These are phyloP conservation scores for Pseudopipra pipra DNA, from an alignment of 2,113 vertebrate genomes.

Conservation along the genomic window DNA sequence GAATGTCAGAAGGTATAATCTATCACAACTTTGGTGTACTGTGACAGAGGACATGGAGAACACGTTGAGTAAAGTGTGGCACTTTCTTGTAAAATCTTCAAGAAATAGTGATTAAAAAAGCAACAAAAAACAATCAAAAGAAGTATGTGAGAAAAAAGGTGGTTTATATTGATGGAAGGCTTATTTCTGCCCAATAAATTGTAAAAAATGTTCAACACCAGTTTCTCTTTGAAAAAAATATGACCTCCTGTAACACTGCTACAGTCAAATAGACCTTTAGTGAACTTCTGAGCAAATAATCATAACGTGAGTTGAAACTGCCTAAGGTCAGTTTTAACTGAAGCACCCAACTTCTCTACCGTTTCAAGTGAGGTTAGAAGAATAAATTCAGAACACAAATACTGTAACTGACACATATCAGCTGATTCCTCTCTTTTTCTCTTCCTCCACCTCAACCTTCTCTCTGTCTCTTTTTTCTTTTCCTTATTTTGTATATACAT, in stretches of 20 bases:
- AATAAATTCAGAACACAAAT: not conserved
- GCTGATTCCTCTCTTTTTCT: not conserved
- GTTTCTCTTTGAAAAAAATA: not conserved
- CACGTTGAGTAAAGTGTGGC: not conserved
- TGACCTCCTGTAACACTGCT: not conserved
- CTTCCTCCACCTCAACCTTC: too few species aligned
- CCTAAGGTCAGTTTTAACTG: constrained; percentile 11
- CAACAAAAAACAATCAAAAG: not conserved
- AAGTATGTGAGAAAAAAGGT: not conserved
- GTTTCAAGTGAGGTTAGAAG: not conserved
- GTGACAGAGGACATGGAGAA: not conserved
- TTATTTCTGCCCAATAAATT: not conserved
- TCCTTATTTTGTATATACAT: not conserved
- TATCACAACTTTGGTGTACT: not conserved
- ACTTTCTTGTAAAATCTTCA: not conserved
- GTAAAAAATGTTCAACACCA: not conserved
- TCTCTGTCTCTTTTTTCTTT: not conserved
- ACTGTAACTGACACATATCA: not conserved
- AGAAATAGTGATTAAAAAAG: not conserved
- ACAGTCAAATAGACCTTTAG: not conserved
- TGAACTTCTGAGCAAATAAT: constrained; percentile 48
- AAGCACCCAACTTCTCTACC: not conserved
- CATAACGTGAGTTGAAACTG: not conserved
- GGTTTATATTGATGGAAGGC: not conserved
- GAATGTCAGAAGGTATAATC: not conserved